Evolutionary conservation across 2,113 vertebrate genomes (phyloP), one percentile per base, ranked within the genome.

Genomic region (Siniperca chuatsi): DNA sequence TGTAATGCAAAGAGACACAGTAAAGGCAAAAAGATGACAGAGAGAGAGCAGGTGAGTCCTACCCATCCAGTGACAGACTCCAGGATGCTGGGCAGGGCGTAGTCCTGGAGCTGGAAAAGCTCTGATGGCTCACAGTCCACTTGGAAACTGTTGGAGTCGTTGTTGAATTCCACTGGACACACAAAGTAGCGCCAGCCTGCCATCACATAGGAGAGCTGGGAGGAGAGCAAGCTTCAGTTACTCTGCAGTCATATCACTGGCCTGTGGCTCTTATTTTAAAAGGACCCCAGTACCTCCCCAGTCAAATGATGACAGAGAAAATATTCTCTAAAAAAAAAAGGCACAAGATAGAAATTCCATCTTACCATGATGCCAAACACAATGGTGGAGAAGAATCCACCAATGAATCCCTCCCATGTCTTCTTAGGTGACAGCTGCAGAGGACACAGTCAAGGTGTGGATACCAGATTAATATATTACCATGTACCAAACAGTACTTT

Each of bases 371-470:
- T 95, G 12, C 98, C 98, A 90, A 99, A 99, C 40, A 99, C 87
- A 20, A 99, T 97, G 0, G 98, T 99, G 80, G 98, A 60, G 82
- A 99, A 99, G 75, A 99, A 97, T 6, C 98, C 98, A 37, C 98
- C 98, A 1, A 99, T 99, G 81, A 99, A 99, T 21, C 98, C 98
- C 91, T 99, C 98, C 98, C 98, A 99, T 25, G 98, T 99, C 96
- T 99, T 99, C 95, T 99, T 99, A 2, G 98, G 98, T 1, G 98
- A 99, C 46, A 99, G 96, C 98, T 99, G 95, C 48, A 86, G 73
- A 55, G 46, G 40, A 73, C 37, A 86, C 6, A 50, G 71, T 52
- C 9, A 40, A 40, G 4, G 23, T 46, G 70, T 46, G 4, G 2
- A 70, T 0, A 57, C 1, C n/a, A 81, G 29, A 50, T 72, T 52